phyloP scores from a whole-genome alignment of 1,140 invertebrate species.

The Drosophila nigromelanica region DNA sequence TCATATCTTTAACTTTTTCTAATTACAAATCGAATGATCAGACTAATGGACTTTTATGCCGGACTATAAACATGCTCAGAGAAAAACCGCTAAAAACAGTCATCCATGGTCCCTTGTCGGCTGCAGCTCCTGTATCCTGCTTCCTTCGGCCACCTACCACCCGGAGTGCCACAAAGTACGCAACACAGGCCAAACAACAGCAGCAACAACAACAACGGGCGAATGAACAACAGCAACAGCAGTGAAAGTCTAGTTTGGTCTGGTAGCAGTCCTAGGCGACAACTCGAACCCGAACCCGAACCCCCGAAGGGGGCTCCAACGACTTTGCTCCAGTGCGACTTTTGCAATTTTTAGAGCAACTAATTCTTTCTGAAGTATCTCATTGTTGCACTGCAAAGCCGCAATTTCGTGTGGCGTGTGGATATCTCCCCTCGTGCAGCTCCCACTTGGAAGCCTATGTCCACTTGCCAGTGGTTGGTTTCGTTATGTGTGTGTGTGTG shows the following conservation, averaged over 20 bases:
- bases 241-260: conserved; percentile 61
- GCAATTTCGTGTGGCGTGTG: conserved; percentile 75
- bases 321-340: conserved; percentile 57
- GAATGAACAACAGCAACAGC: conserved; percentile 1
- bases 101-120: conserved; percentile 21
- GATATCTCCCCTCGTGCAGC: conserved; percentile 7
- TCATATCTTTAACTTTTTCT: too few relatives aligned
- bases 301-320: background rate
- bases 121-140: conserved; percentile 17
- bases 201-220: background rate
- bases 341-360: conserved; percentile 81
- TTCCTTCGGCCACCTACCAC: conserved; percentile 15
- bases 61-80: conserved; percentile 9
- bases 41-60: background rate
- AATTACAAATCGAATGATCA: background rate
- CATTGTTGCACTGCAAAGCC: conserved; percentile 79
- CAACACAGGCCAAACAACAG: conserved; percentile 16
- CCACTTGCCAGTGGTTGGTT: conserved; percentile 18
- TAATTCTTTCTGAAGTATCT: conserved; percentile 83
- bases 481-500: conserved; percentile 34
- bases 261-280: conserved; percentile 7
- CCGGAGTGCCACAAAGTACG: conserved; percentile 45
- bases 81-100: conserved; percentile 23
- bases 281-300: background rate
- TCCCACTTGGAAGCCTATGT: conserved; percentile 62